phyloP scores from a whole-genome alignment of 1,140 invertebrate genomes.

The Monomorium pharaonis region DNA sequence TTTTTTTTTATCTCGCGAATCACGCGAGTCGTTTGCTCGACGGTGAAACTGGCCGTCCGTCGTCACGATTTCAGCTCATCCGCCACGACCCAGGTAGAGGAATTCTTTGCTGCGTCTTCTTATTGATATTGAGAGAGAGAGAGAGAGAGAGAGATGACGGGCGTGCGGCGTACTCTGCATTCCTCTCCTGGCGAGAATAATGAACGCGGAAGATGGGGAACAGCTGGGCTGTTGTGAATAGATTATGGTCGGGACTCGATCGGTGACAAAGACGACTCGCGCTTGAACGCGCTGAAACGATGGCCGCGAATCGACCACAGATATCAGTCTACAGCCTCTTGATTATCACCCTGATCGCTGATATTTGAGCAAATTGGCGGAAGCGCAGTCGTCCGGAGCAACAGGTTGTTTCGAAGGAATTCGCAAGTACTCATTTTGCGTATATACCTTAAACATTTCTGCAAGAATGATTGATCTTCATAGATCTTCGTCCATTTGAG shows the following conservation, averaged over 20 bases:
- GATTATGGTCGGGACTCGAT: conserved; percentile 11
- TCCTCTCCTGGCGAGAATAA: conserved; percentile 8
- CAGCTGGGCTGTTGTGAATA: conserved; percentile 15
- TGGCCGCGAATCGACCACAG: conserved; percentile 27
- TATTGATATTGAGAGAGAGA: neutral
- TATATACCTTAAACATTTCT: neutral
- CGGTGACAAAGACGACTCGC: conserved; percentile 22
- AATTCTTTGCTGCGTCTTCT: neutral
- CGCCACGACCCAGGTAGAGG: neutral
- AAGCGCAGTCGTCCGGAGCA: neutral
- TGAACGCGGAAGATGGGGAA: conserved; percentile 39
- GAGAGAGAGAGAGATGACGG: neutral
- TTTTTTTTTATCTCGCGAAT: conserved; percentile 43
- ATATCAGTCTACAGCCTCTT: neutral
- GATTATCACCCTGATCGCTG: neutral
- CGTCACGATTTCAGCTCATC: neutral
- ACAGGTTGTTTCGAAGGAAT: neutral
- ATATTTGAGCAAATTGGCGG: conserved; percentile 22
- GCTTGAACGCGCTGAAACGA: neutral
- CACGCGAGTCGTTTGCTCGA: conserved; percentile 15
- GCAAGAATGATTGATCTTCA: neutral
- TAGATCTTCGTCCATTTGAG: neutral
- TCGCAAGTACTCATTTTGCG: conserved; percentile 15
- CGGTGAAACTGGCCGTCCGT: conserved; percentile 8
- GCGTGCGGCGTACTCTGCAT: neutral